Percentiles rank a stretch among this genome's conserved stretches.
Evolutionary conservation across 2,888 invertebrate genomes (phyloP).

Genomic region (Unio delphinus): DNA sequence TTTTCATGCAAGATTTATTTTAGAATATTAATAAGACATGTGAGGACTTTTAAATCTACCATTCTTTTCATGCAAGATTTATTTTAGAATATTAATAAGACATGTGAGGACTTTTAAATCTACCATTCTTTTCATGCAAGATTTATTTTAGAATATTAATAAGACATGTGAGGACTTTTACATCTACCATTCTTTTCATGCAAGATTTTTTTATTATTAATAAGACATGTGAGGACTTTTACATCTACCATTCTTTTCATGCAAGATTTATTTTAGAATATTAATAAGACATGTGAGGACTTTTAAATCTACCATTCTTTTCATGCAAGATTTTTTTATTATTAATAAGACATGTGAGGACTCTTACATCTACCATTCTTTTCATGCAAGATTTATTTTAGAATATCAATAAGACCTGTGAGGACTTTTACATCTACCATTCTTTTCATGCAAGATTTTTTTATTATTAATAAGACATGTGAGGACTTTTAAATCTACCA

Average conservation of each 20-base stretch:
- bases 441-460: not conserved
- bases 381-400: too few species aligned
- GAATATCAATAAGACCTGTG: conserved; percentile 43
- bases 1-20: too few species aligned
- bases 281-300: conserved; percentile 48
- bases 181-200: not conserved
- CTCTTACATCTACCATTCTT: not conserved
- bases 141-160: too few species aligned
- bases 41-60: conserved; percentile 21
- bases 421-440: conserved; percentile 11
- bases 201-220: too few species aligned
- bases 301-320: not conserved
- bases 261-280: too few species aligned
- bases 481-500: too few species aligned
- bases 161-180: conserved; percentile 50
- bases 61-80: not conserved
- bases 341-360: conserved; percentile 48
- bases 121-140: not conserved
- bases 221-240: conserved; percentile 48
- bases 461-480: too few species aligned
- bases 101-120: conserved; percentile 42
- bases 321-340: too few species aligned
- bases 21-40: conserved; percentile 12
- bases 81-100: conserved; percentile 15
- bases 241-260: not conserved